Evolutionary conservation across 2,888 invertebrate species (phyloP).

Genomic region (Drosophila nr. fundita): DNA sequence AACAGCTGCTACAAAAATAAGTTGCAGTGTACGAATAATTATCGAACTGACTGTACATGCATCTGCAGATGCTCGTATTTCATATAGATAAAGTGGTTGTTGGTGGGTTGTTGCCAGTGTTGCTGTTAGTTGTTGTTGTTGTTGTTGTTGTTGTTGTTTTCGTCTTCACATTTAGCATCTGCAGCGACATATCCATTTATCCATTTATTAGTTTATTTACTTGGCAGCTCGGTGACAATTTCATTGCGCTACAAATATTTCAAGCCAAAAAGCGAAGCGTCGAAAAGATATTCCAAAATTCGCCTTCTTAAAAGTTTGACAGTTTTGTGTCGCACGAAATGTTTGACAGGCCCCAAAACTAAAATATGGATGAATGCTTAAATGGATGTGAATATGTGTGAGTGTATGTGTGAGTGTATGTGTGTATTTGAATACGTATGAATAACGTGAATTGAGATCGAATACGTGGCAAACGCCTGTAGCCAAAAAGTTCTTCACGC

Average conservation of each 20-base stretch:
- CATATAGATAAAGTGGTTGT: background rate
- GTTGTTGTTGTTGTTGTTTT: background rate
- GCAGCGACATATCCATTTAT: constrained; percentile 39
- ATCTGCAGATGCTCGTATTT: background rate
- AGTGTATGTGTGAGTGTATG: constrained; percentile 10
- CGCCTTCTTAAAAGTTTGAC: constrained; percentile 61
- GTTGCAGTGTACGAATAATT: background rate
- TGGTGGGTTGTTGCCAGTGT: background rate
- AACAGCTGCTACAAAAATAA: background rate
- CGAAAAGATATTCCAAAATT: constrained; percentile 45
- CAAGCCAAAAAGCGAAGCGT: constrained; percentile 14
- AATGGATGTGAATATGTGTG: constrained; percentile 25
- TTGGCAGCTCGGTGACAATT: constrained; percentile 68
- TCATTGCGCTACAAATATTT: constrained; percentile 64
- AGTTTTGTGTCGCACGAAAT: constrained; percentile 62
- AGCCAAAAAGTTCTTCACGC: constrained; percentile 6
- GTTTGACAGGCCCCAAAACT: constrained; percentile 57
- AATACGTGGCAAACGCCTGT: constrained; percentile 25
- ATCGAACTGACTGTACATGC: background rate
- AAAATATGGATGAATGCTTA: constrained; percentile 47
- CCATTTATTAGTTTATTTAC: constrained; percentile 60
- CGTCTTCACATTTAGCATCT: constrained; percentile 29
- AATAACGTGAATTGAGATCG: background rate
- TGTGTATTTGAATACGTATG: constrained; percentile 8
- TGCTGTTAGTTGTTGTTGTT: background rate